Conservation (phyloP, 1,140 invertebrate genomes). For the Rhizoglyphus robini region DNA sequence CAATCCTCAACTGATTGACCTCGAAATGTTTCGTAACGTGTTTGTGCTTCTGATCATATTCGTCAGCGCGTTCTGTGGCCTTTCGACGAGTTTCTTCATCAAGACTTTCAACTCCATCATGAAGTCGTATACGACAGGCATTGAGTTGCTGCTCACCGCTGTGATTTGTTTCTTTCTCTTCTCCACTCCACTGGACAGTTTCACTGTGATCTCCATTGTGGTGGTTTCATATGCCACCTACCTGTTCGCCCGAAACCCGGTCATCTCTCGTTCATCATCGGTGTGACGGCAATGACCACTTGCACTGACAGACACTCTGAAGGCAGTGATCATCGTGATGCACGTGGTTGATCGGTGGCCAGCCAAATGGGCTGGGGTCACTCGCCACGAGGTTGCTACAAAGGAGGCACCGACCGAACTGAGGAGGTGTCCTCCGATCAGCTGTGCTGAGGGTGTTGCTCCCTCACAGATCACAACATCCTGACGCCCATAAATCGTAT, state of each 20-base stretch:
- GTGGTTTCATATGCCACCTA: constrained; percentile 68
- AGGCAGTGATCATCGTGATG: neutral
- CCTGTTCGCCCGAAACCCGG: constrained; percentile 78
- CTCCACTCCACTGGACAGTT: constrained; percentile 63
- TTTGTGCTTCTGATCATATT: constrained; percentile 64
- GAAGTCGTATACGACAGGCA: constrained; percentile 86
- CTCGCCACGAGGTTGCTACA: neutral
- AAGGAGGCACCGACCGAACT: neutral
- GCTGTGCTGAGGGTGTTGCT: neutral
- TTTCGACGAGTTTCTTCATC: constrained; percentile 84
- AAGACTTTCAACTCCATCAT: constrained; percentile 78
- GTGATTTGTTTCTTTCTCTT: constrained; percentile 57
- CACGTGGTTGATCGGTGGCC: neutral
- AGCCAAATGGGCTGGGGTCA: neutral
- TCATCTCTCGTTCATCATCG: constrained; percentile 31
- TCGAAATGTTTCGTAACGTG: constrained; percentile 24
- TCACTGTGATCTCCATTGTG: constrained; percentile 62
- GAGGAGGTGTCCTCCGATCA: neutral
- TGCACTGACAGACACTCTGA: too few relatives aligned
- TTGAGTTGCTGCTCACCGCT: constrained; percentile 81
- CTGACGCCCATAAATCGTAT: neutral
- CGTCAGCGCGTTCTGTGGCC: constrained; percentile 78
- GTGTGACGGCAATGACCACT: too few relatives aligned
- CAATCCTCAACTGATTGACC: constrained; percentile 17
- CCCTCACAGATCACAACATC: neutral